Conservation (phyloP, 2,888 invertebrate species). For the Drosophila tanythrix region DNA sequence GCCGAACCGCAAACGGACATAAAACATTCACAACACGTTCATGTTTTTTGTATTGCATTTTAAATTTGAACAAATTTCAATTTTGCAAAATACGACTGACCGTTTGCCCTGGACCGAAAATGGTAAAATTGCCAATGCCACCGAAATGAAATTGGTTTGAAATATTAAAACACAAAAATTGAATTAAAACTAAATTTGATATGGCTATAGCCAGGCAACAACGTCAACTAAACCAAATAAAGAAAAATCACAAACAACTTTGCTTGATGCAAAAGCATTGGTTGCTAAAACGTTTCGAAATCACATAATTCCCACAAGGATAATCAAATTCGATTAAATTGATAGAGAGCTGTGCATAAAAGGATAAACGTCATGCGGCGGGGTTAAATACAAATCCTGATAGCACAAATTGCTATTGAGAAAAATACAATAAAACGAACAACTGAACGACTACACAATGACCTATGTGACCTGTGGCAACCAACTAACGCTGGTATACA, state of each 20-base stretch:
- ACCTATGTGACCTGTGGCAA: conserved; percentile 18
- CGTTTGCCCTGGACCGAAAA: conserved; percentile 15
- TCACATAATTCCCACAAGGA: conserved; percentile 49
- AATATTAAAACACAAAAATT: conserved; percentile 51
- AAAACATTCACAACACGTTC: conserved; percentile 39
- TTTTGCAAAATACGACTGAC: conserved; percentile 46
- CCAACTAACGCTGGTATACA: not conserved
- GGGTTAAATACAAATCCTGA: conserved; percentile 32
- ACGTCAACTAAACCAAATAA: not conserved
- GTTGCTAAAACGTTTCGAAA: conserved; percentile 21
- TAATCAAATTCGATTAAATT: conserved; percentile 73
- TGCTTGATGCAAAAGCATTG: conserved; percentile 14
- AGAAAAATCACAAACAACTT: not conserved
- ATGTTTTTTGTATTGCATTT: conserved; percentile 48
- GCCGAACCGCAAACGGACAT: conserved; percentile 30
- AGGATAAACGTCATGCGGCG: conserved; percentile 32
- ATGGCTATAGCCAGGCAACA: conserved; percentile 9
- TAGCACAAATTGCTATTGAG: conserved; percentile 18
- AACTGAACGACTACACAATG: conserved; percentile 9
- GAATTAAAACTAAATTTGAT: conserved; percentile 51
- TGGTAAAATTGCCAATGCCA: conserved; percentile 35
- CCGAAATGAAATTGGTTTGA: conserved; percentile 43
- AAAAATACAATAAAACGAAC: conserved; percentile 3
- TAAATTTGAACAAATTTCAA: conserved; percentile 69
- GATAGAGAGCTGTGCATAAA: conserved; percentile 28